These are phyloP conservation scores for Drosophila setifemur DNA, from an alignment of 1,140 invertebrate species.

Conservation along the genomic window DNA sequence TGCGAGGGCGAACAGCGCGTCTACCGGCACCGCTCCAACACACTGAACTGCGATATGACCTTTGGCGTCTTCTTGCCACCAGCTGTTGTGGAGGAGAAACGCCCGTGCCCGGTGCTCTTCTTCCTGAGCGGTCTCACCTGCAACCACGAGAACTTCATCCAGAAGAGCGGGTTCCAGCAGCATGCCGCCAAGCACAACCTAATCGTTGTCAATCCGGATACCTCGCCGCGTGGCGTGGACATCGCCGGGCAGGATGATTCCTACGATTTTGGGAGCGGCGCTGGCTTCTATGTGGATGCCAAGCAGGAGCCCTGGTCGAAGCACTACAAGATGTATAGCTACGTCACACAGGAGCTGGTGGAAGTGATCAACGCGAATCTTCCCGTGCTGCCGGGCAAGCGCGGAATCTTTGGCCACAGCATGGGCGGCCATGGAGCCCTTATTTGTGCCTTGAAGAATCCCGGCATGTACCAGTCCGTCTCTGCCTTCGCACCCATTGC, in stretches of 20 bases:
- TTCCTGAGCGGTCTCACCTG: constrained; percentile 97
- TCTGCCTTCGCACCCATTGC: constrained; percentile 98
- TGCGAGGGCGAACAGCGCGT: constrained; percentile 83
- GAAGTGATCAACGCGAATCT: constrained; percentile 90
- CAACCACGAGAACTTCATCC: constrained; percentile 97
- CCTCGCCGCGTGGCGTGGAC: constrained; percentile 95
- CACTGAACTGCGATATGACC: constrained; percentile 95
- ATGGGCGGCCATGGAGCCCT: constrained; percentile 99
- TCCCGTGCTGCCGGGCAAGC: constrained; percentile 84
- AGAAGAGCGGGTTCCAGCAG: constrained; percentile 96
- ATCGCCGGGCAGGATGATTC: constrained; percentile 94
- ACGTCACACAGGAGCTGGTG: constrained; percentile 95
- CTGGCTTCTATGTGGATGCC: constrained; percentile 98
- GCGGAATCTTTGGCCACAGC: constrained; percentile 95
- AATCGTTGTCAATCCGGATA: constrained; percentile 94
- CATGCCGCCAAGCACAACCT: constrained; percentile 89
- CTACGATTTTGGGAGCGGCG: constrained; percentile 97
- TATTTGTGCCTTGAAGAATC: constrained; percentile 95
- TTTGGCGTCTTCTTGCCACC: constrained; percentile 96
- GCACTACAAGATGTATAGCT: constrained; percentile 98
- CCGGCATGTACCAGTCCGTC: constrained; percentile 93
- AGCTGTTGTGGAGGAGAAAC: constrained; percentile 86
- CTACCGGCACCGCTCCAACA: constrained; percentile 91
- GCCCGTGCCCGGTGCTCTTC: constrained; percentile 92
- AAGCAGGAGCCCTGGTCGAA: constrained; percentile 94